Evolutionary conservation across 2,113 vertebrate species (phyloP), one percentile per base, ranked within the genome.

Genomic region (Propithecus coquereli): DNA sequence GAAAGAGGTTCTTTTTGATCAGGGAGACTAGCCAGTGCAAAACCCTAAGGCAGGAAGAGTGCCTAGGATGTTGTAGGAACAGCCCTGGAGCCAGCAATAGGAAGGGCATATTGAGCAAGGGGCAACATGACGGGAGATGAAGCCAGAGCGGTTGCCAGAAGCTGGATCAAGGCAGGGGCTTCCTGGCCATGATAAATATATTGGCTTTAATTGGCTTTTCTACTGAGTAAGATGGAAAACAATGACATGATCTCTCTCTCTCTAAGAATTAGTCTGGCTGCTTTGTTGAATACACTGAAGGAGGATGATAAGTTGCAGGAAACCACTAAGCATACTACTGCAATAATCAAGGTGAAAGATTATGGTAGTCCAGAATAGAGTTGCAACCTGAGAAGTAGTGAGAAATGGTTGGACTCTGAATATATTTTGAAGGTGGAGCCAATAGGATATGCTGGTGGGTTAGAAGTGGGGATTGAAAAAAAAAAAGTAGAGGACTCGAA

Each of bases 111-210:
- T 22, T 50, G 61, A 52, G 40, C 22, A 40, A 70, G 61, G 13
- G 47, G 18, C 25, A n/a, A 0, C 0, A 0, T 1, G 27, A 9
- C 6, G 17, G 45, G 40, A 43, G 8, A 25, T 18, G 37, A 30
- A 23, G 25, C 37, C 50, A 40, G 13, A 45, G 50, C 0, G 0
- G 43, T 9, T 32, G 59, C 30, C 70, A 77, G 11, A 76, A 54
- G 16, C 37, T 77, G 45, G 76, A n/a, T 45, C 52, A 10, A 50
- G 10, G 3, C 3, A 6, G 54, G 32, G 43, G 8, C 27, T 57
- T 86, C 40, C 37, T 77, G 83, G 7, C 52, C 47, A 13, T 5
- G 10, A 1, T 5, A 52, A 85, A 9, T 30, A 32, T 37, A 18
- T 8, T 54, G 25, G 27, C 34, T 50, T 54, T 40, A 43, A 61